Evolutionary conservation across 2,797 vertebrate genomes (phyloP), one percentile per base, ranked within the genome.

Genomic region (Tinamus major): DNA sequence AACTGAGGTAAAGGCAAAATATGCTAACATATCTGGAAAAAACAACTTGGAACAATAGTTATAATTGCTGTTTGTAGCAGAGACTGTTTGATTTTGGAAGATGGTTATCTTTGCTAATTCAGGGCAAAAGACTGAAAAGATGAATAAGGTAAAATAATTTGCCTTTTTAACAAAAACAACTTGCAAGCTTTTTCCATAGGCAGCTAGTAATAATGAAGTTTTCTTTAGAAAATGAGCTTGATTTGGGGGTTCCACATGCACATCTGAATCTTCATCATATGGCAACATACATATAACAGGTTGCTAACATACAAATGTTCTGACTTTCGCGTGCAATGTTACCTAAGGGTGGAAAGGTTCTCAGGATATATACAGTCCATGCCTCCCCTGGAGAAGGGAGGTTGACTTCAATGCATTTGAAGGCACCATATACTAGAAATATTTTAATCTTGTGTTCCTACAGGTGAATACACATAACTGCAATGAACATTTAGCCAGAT

Each of bases 401-500:
- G 19, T 70, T 91, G 64, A 84, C 41, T 46, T n/a, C 85, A 94
- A 81, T 49, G 33, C 61, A 64, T 87, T 68, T 62, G 42, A 53
- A 91, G 31, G 68, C 2, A 0, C 41, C 53, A 51, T 56, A 81
- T 93, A 93, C 86, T 89, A 86, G 74, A 81, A 78, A 51, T 79
- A 16, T 76, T 87, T 95, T 91, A 93, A 80, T 94, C 14, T 8
- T 26, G 17, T 71, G 53, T 94, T 91, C 75, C 78, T 63, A 65
- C 44, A 15, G 69, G 53, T 80, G 59, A 87, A 68, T 46, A 48
- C 27, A 64, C 76, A 79, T 64, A 92, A n/a, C 91, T 87, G 88
- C 91, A 95, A 89, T 87, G 95, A 96, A 85, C 94, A 95, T 88
- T 95, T 86, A 86, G 92, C 56, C 81, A 91, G 74, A 93, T 68